These are phyloP conservation scores for Neocrepidodera transversa DNA, from an alignment of 2,888 invertebrate species.

Conservation along the genomic window DNA sequence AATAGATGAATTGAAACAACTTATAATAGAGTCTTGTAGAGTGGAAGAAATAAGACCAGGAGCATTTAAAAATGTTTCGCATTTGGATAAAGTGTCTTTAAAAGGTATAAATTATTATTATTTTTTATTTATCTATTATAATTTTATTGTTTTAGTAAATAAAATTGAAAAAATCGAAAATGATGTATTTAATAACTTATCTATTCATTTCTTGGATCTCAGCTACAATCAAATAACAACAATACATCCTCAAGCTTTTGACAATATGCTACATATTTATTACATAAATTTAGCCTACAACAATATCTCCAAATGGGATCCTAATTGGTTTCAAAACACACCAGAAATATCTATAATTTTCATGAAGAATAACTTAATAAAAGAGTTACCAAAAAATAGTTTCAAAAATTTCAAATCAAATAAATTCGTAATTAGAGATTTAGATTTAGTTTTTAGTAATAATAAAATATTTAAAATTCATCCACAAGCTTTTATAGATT, in stretches of 20 bases:
- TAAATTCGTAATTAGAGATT: constrained; percentile 17
- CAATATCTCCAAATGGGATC: constrained; percentile 38
- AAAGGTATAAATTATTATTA: constrained; percentile 16
- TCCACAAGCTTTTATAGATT: constrained; percentile 38
- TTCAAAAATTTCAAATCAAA: constrained; percentile 40
- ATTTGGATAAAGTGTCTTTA: constrained; percentile 28
- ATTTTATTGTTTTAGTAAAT: constrained; percentile 28
- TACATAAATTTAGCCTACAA: constrained; percentile 45
- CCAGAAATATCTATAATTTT: constrained; percentile 42
- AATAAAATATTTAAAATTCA: constrained; percentile 43
- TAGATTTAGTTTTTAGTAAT: constrained; percentile 45
- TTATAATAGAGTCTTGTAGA: constrained; percentile 35
- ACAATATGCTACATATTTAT: constrained; percentile 38
- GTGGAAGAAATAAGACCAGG: constrained; percentile 41
- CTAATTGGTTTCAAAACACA: constrained; percentile 45
- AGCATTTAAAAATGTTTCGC: constrained; percentile 36
- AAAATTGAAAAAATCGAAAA: constrained; percentile 35
- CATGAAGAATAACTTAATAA: constrained; percentile 43
- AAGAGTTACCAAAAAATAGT: constrained; percentile 38
- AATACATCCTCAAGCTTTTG: constrained; percentile 38
- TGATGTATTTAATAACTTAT: constrained; percentile 42
- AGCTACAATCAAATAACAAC: constrained; percentile 37
- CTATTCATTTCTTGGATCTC: constrained; percentile 36
- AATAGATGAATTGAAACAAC: constrained; percentile 40
- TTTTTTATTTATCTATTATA: too few species aligned